These are phyloP conservation scores for Melipona bicolor DNA, from an alignment of 2,888 invertebrate genomes.

Conservation along the genomic window DNA sequence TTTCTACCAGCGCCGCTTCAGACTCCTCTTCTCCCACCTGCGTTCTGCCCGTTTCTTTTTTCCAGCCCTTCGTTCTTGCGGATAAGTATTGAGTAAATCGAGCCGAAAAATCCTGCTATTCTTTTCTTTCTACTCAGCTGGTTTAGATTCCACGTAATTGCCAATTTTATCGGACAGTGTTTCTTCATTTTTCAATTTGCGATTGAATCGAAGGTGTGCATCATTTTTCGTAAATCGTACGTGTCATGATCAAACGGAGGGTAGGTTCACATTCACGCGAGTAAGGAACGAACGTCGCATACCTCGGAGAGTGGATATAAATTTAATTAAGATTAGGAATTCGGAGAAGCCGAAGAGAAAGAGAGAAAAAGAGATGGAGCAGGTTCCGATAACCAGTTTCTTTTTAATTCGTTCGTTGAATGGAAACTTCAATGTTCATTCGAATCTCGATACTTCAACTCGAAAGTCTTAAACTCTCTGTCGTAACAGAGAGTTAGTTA, in stretches of 20 bases:
- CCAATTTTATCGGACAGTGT: background rate
- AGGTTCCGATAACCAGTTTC: slow-evolving; percentile 65
- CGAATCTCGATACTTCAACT: background rate
- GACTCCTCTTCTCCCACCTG: slow-evolving; percentile 37
- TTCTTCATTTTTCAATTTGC: background rate
- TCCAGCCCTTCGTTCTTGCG: slow-evolving; percentile 9
- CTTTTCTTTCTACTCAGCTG: background rate
- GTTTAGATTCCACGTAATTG: slow-evolving; percentile 35
- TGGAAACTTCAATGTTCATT: background rate
- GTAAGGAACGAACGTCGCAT: slow-evolving; percentile 43
- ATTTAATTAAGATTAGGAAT: slow-evolving; percentile 84
- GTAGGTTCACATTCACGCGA: slow-evolving; percentile 59
- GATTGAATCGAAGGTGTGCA: background rate
- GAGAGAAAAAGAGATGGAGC: slow-evolving; percentile 63
- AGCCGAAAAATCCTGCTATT: slow-evolving; percentile 36
- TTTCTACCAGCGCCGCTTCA: slow-evolving; percentile 68
- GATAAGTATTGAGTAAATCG: slow-evolving; percentile 52
- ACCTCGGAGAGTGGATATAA: slow-evolving; percentile 75
- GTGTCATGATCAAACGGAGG: background rate
- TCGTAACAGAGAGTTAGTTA: slow-evolving; percentile 7
- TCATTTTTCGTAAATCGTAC: too few relatives aligned
- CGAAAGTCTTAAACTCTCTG: background rate
- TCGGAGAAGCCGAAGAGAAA: slow-evolving; percentile 74
- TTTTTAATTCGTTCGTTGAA: slow-evolving; percentile 51
- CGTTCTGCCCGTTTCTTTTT: slow-evolving; percentile 32